Conservation (phyloP, 2,797 vertebrate genomes). For the Acrocephalus scirpaceus region DNA sequence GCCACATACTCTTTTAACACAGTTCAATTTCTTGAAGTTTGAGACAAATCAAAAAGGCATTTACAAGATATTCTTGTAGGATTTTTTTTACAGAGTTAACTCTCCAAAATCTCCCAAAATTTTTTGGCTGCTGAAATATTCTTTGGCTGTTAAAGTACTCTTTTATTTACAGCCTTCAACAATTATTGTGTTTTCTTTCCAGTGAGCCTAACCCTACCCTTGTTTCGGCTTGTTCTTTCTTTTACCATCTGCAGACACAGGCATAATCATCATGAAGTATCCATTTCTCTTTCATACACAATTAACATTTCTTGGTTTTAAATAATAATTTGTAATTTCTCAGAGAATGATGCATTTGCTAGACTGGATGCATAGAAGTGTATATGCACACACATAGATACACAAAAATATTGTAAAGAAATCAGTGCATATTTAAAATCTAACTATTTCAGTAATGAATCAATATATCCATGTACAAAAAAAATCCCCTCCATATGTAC, state of each 20-base stretch:
- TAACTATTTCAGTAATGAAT: not conserved
- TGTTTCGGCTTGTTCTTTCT: not conserved
- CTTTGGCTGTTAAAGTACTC: not conserved
- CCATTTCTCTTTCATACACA: not conserved
- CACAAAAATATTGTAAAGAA: not conserved
- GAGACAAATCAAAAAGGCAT: not conserved
- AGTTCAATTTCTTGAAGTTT: constrained; percentile 1
- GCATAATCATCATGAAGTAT: not conserved
- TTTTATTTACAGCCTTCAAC: not conserved
- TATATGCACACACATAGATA: not conserved
- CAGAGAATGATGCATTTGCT: not conserved
- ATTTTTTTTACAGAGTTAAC: not conserved
- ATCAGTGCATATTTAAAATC: not conserved
- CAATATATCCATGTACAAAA: not conserved
- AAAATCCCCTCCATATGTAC: not conserved
- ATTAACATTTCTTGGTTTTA: not conserved
- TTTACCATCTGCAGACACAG: not conserved
- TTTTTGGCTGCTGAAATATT: not conserved
- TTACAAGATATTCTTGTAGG: not conserved
- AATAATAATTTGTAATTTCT: not conserved
- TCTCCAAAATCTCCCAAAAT: not conserved
- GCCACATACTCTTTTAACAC: constrained; percentile 27
- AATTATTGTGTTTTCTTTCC: not conserved
- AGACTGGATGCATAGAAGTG: not conserved
- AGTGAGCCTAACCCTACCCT: not conserved